Percentiles rank a stretch among this genome's conserved stretches.
These are phyloP conservation scores for Brachionus manjavacas DNA, from an alignment of 1,140 invertebrate genomes.

Conservation along the genomic window DNA sequence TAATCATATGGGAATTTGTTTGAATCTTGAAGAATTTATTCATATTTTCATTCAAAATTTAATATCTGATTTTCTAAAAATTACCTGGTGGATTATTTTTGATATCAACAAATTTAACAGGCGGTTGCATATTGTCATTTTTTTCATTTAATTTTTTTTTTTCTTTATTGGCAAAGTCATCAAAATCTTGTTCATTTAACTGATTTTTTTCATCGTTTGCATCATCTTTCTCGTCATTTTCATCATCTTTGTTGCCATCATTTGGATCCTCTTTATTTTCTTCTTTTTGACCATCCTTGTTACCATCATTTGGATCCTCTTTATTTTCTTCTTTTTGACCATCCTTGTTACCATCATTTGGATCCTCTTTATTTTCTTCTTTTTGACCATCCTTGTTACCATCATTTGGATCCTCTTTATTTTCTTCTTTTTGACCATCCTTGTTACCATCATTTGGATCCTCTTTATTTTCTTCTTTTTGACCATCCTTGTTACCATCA, in stretches of 20 bases:
- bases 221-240: neutral
- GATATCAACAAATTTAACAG: neutral
- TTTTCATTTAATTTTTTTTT: neutral
- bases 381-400: neutral
- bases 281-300: neutral
- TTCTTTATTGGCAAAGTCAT: neutral
- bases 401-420: neutral
- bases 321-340: neutral
- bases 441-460: neutral
- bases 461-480: neutral
- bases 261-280: neutral
- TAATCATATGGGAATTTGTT: constrained; percentile 5
- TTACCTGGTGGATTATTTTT: neutral
- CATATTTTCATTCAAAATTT: neutral
- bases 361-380: neutral
- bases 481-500: neutral
- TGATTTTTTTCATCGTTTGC: neutral
- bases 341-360: neutral
- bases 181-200: neutral
- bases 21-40: neutral
- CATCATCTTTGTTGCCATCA: neutral
- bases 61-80: neutral
- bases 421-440: neutral
- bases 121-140: neutral
- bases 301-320: neutral